Conservation (phyloP, 92 coral and sea anemone genomes). For the Palythoa grandis region DNA sequence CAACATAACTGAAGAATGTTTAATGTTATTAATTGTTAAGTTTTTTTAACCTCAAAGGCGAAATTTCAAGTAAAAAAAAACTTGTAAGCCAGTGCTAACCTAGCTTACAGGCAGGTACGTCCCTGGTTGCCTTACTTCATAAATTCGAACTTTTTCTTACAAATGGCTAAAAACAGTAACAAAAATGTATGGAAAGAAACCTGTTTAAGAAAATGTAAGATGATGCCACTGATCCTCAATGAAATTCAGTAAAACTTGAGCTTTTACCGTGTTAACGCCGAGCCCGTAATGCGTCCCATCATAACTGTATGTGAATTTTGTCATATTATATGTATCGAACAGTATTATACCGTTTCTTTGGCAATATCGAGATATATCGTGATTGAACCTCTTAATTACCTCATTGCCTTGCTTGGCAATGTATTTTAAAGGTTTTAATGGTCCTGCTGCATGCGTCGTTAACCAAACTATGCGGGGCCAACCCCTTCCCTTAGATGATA, state of each 20-base stretch:
- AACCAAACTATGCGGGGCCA: constrained; percentile 89
- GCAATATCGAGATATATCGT: constrained; percentile 57
- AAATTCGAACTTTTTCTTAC: too few species aligned
- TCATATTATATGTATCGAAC: constrained; percentile 76
- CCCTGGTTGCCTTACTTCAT: too few species aligned
- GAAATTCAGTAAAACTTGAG: constrained; percentile 74
- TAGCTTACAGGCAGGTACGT: too few species aligned
- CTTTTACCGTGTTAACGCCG: constrained; percentile 82
- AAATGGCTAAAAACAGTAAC: neutral
- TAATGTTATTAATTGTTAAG: too few species aligned
- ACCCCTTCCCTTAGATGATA: constrained; percentile 65
- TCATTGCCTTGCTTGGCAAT: constrained; percentile 72
- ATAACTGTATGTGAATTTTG: constrained; percentile 73
- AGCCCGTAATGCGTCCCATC: constrained; percentile 90
- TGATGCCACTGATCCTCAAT: constrained; percentile 52
- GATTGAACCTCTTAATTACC: constrained; percentile 66
- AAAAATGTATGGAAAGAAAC: neutral
- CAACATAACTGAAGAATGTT: too few species aligned
- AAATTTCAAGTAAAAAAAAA: too few species aligned
- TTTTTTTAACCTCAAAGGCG: too few species aligned
- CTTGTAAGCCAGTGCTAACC: too few species aligned
- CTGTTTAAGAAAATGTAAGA: neutral
- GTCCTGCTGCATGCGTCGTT: constrained; percentile 85
- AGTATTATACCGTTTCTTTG: constrained; percentile 55
- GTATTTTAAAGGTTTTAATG: constrained; percentile 73